Conservation (phyloP, 1,140 invertebrate genomes). For the Penaeus japonicus region DNA sequence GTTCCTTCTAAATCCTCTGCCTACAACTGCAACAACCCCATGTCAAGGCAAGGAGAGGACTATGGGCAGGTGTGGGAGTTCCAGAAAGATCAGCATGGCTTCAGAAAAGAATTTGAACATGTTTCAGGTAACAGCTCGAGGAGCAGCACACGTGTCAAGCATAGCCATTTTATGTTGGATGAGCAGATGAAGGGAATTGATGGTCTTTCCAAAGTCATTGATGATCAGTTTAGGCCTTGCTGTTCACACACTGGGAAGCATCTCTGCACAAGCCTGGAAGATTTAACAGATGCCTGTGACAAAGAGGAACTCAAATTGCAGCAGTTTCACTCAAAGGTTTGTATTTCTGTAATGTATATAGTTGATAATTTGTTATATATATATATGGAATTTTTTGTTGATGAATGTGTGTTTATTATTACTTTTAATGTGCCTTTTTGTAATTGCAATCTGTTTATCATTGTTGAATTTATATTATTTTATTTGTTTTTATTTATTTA, state of each 20-base stretch:
- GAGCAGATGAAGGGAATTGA: neutral
- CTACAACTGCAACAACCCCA: conserved; percentile 2
- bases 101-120: neutral
- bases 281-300: conserved; percentile 31
- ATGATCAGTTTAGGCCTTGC: conserved; percentile 38
- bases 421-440: no score
- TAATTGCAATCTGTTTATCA: neutral
- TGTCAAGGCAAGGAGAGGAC: neutral
- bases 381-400: no score
- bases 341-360: no score
- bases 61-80: conserved; percentile 9
- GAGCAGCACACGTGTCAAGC: conserved; percentile 21
- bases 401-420: no score
- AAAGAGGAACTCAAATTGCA: conserved; percentile 13
- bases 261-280: conserved; percentile 50
- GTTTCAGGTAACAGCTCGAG: neutral
- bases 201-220: conserved; percentile 15
- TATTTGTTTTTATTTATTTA: neutral
- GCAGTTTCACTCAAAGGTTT: conserved; percentile 25
- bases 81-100: conserved; percentile 7
- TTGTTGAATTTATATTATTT: neutral
- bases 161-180: neutral
- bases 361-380: no score
- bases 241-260: conserved; percentile 51
- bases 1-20: neutral